Conservation (phyloP, 2,113 vertebrate genomes). For the Riparia riparia region DNA sequence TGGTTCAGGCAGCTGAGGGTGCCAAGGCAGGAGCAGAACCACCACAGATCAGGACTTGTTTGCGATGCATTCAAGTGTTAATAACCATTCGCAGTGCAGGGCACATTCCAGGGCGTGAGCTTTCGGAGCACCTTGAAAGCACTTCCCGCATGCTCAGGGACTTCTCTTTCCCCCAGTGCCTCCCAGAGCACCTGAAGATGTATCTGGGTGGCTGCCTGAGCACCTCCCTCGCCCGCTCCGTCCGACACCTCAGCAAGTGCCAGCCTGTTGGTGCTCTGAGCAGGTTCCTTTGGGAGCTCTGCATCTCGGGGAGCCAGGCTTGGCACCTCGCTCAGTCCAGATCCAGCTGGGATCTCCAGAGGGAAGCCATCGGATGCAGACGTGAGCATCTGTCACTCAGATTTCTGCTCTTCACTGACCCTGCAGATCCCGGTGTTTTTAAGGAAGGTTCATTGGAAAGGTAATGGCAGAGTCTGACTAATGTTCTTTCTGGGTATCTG, state of each 20-base stretch:
- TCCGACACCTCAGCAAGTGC: not conserved
- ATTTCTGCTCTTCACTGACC: not conserved
- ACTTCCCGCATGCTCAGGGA: not conserved
- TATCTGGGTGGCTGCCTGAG: not conserved
- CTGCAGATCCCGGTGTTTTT: not conserved
- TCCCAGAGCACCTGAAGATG: not conserved
- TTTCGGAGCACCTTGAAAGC: not conserved
- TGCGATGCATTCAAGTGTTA: not conserved
- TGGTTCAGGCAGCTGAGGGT: not conserved
- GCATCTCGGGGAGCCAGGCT: not conserved
- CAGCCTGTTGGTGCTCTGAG: not conserved
- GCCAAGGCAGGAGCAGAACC: conserved; percentile 2
- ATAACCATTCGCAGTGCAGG: not conserved
- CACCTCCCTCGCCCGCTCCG: not conserved
- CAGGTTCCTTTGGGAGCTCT: not conserved
- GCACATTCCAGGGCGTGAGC: not conserved
- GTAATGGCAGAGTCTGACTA: not conserved
- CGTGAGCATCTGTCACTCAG: not conserved
- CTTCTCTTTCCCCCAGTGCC: not conserved
- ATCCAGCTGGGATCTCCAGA: not conserved
- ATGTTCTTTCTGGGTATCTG: not conserved
- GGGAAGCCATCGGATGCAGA: not conserved
- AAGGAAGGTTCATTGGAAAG: not conserved
- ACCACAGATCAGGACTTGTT: conserved; percentile 47
- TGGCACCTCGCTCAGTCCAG: not conserved